Base-by-base conservation (phyloP, 2,888 invertebrate genomes). In the Agrochola lychnidis region DNA sequence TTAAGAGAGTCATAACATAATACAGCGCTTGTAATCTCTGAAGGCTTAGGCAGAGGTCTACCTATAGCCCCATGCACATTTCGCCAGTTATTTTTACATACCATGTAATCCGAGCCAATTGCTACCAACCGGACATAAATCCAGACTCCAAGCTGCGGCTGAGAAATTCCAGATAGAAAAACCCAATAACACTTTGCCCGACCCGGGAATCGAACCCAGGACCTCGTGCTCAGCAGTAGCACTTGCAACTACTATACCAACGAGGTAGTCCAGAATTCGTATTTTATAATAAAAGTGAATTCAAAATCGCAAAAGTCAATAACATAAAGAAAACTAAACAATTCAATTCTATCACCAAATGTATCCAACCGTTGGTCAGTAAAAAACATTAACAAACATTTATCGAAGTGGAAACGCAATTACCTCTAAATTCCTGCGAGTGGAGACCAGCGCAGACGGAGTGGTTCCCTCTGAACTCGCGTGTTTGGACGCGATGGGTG, bases 321-420 rank as follows among this genome's bases (percentile, higher is more conserved):
- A 12, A 57, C 53, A 36, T 19, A 51, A 56, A 79, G 57, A 51
- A 51, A 36, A 68, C 19, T 4, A 30, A 48, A 16, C n/a, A 25
- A 68, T 63, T 30, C 53, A 51, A 67, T 73, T 22, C n/a, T 48
- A 62, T 62, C 12, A 42, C 3, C 4, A 10, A 78, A 30, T 4
- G 2, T 25, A 48, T 40, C 40, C 61, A 59, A 72, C 68, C n/a
- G 14, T 73, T 63, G 45, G 69, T 30, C 68, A 69, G 57, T 59
- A 81, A 84, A 84, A 81, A 77, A 78, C 76, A 73, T 77, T 14
- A 57, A 69, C 69, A 84, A 86, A 88, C 82, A 83, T 84, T 82
- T 73, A 80, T 62, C 73, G 66, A 79, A 79, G 73, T 77, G 67
- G 64, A 78, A 83, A 90, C 87, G 85, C 88, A 89, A 91, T 91